These are phyloP conservation scores for Micrasema longulum DNA, from an alignment of 1,140 invertebrate genomes.

Conservation along the genomic window DNA sequence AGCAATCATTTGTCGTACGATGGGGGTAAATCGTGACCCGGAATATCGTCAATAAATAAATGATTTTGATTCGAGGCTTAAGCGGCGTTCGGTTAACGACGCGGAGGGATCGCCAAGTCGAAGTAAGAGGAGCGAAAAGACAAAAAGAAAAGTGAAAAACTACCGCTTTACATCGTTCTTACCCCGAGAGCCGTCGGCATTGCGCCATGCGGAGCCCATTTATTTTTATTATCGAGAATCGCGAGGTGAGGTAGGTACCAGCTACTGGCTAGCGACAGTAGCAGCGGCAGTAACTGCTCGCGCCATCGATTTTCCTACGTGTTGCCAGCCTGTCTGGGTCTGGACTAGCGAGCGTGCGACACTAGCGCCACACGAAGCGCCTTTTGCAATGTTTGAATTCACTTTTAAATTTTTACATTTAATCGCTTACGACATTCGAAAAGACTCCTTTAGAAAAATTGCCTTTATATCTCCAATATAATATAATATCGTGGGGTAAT, in stretches of 20 bases:
- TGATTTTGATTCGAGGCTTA: constrained; percentile 5
- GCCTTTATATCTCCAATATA: too few species aligned
- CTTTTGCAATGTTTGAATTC: neutral
- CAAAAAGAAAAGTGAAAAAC: neutral
- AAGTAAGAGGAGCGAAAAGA: constrained; percentile 7
- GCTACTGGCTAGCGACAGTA: too few species aligned
- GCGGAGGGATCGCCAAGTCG: neutral
- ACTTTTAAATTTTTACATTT: neutral
- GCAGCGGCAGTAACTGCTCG: neutral
- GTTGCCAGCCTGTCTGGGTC: constrained; percentile 43
- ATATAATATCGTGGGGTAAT: too few species aligned
- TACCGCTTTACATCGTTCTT: too few species aligned
- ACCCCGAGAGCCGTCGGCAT: constrained; percentile 10
- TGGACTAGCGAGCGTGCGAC: constrained; percentile 16
- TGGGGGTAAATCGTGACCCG: too few species aligned
- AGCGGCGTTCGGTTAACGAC: constrained; percentile 11
- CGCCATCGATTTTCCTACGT: constrained; percentile 40
- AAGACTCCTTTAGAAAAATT: too few species aligned
- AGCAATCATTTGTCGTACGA: too few species aligned
- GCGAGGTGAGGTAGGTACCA: constrained; percentile 15
- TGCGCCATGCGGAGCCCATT: constrained; percentile 27
- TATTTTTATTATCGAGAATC: constrained; percentile 29
- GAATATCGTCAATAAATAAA: too few species aligned
- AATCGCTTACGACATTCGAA: neutral
- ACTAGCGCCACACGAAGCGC: constrained; percentile 73